Evolutionary conservation across 2,113 vertebrate species (phyloP).

Genomic region (Crypturellus undulatus): DNA sequence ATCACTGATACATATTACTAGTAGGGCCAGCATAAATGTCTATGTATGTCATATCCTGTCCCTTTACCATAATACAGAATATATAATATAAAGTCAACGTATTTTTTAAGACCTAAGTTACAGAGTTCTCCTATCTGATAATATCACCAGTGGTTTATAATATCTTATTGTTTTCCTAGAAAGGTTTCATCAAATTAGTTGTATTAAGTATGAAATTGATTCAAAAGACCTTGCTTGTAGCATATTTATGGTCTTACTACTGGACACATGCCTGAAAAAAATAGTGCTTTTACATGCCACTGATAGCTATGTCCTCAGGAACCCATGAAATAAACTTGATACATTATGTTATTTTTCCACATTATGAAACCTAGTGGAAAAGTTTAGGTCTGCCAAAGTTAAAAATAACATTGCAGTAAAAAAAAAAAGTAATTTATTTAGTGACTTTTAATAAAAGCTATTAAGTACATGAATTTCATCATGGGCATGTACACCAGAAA

Average conservation of each 20-base stretch:
- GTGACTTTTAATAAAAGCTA: constrained; percentile 1
- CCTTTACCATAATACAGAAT: background rate
- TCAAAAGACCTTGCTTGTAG: background rate
- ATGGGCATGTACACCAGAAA: background rate
- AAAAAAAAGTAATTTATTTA: background rate
- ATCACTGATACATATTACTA: background rate
- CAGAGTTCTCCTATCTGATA: background rate
- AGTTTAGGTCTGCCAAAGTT: background rate
- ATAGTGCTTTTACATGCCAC: background rate
- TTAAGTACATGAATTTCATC: background rate
- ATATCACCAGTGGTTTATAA: background rate
- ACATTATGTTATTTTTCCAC: background rate
- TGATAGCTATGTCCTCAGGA: rapidly evolving
- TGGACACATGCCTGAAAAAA: background rate
- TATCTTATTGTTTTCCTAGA: background rate
- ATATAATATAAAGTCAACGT: background rate
- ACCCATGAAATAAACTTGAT: background rate
- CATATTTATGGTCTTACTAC: background rate
- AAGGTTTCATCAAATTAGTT: background rate
- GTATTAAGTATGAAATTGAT: background rate
- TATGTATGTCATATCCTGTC: background rate
- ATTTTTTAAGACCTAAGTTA: background rate
- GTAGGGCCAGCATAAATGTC: background rate
- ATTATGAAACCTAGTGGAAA: background rate
- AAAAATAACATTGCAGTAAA: background rate